Conservation (phyloP, 1,140 invertebrate species). For the Drosophila setifemur region DNA sequence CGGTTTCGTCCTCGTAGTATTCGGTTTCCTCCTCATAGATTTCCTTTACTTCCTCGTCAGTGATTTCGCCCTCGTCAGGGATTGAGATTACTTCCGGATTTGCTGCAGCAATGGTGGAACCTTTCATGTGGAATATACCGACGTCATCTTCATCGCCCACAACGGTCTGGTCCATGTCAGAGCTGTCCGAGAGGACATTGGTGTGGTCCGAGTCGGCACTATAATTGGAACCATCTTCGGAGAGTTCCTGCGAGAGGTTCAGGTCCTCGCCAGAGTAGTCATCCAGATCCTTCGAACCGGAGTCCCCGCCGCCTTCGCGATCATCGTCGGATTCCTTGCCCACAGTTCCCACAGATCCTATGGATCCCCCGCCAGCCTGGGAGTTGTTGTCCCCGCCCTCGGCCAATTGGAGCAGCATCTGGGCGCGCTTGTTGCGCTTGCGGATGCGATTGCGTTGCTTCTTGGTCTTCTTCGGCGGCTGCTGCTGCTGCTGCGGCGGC, state of each 20-base stretch:
- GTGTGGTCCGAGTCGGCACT: conserved; percentile 2
- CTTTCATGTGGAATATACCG: neutral
- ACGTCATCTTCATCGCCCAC: conserved; percentile 1
- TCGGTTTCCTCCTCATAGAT: no score
- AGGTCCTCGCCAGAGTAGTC: neutral
- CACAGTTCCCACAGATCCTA: no score
- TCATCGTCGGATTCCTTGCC: no score
- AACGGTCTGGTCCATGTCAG: conserved; percentile 2
- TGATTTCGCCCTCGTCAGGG: no score
- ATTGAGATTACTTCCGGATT: no score
- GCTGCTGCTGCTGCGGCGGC: neutral
- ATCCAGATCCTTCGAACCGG: neutral
- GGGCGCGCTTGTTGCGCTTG: conserved; percentile 8
- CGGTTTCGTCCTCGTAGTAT: no score
- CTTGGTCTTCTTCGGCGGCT: conserved; percentile 1
- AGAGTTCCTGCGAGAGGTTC: neutral
- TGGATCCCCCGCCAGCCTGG: neutral
- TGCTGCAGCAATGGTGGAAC: no score
- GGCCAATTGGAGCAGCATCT: neutral
- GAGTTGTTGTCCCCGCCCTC: neutral
- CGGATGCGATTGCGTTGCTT: conserved; percentile 14
- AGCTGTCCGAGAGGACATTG: neutral
- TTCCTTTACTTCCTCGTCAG: no score
- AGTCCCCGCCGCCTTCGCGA: neutral
- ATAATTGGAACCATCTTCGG: no score